Evolutionary conservation across 2,888 invertebrate genomes (phyloP).

Genomic region (Brachypalpus laphriformis): DNA sequence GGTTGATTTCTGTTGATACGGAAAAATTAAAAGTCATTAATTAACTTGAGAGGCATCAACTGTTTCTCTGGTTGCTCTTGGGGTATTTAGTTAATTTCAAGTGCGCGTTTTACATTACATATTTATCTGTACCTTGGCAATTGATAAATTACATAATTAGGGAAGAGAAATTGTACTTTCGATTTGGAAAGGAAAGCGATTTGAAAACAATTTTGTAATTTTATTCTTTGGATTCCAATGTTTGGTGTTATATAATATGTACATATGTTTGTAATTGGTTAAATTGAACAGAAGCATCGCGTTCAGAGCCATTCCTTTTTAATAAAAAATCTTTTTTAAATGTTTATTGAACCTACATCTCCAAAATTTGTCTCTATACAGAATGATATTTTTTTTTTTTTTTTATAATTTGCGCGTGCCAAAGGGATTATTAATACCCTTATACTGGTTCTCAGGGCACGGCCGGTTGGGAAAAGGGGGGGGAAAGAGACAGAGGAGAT

Average conservation of each 20-base stretch:
- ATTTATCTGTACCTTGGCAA: conserved; percentile 8
- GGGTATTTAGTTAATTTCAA: conserved; percentile 6
- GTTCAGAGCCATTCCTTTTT: too few species aligned
- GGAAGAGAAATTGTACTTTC: not conserved
- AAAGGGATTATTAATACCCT: too few species aligned
- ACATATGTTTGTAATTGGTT: too few species aligned
- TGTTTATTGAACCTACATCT: too few species aligned
- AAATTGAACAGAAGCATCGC: not conserved
- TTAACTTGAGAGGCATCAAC: conserved; percentile 1
- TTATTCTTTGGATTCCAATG: not conserved
- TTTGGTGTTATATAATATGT: not conserved
- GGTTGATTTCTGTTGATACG: conserved; percentile 7
- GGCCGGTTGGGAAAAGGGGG: too few species aligned
- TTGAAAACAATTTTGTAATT: not conserved
- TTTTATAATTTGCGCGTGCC: too few species aligned
- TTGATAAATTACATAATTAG: conserved; percentile 18
- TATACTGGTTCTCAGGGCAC: too few species aligned
- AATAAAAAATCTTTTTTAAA: too few species aligned
- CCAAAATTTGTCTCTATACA: too few species aligned
- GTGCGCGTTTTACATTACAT: not conserved
- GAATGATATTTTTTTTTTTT: too few species aligned
- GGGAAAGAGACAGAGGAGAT: too few species aligned
- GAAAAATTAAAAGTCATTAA: conserved; percentile 30
- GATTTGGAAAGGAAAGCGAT: not conserved
- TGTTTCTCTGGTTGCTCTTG: not conserved